Conservation (phyloP, 1,140 invertebrate species). For the Lucilia sericata region DNA sequence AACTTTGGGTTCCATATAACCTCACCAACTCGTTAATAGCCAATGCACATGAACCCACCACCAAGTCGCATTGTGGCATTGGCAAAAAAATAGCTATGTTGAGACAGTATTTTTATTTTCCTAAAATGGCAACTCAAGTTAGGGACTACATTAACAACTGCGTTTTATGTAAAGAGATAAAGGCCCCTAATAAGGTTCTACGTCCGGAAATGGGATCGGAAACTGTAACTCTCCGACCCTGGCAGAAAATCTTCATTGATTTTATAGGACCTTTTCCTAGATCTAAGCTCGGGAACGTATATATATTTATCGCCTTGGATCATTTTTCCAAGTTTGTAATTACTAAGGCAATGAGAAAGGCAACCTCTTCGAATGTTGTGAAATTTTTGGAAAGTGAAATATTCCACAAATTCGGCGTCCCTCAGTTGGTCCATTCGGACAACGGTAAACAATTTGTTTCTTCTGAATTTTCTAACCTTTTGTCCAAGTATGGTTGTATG, state of each 20-base stretch:
- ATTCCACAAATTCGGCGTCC: conserved; percentile 28
- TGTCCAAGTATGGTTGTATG: neutral
- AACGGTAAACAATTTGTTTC: conserved; percentile 23
- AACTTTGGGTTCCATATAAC: conserved; percentile 22
- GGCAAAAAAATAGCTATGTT: too few species aligned
- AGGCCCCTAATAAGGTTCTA: too few species aligned
- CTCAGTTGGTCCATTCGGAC: neutral
- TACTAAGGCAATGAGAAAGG: conserved; percentile 8
- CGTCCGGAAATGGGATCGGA: too few species aligned
- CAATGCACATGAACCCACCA: too few species aligned
- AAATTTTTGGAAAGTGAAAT: conserved; percentile 1
- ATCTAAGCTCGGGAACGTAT: neutral
- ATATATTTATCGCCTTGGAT: conserved; percentile 11
- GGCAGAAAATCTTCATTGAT: neutral
- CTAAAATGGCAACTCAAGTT: too few species aligned
- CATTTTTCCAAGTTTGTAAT: conserved; percentile 21
- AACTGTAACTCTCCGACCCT: too few species aligned
- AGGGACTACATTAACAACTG: too few species aligned
- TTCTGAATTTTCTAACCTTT: neutral
- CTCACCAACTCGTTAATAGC: too few species aligned
- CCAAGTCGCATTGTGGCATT: too few species aligned
- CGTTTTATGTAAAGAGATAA: too few species aligned
- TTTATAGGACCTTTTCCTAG: conserved; percentile 29
- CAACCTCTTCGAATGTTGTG: neutral
- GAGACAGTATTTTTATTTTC: too few species aligned